phyloP scores from a whole-genome alignment of 2,797 vertebrate genomes.

The Helicolenus hilgendorfi region DNA sequence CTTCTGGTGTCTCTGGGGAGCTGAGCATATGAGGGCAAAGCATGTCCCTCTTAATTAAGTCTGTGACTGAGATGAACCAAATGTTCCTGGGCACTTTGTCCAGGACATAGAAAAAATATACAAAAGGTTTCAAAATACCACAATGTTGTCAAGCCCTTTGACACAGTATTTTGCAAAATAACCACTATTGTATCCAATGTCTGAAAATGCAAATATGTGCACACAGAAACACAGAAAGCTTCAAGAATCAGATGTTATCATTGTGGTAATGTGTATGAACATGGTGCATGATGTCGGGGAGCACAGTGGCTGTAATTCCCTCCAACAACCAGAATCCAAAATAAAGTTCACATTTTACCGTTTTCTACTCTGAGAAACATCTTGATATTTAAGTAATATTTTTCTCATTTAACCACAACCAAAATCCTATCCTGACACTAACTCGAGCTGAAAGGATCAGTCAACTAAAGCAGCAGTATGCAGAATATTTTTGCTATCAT shows the following conservation, averaged over 20 bases:
- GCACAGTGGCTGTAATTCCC: too few species aligned
- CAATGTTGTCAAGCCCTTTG: background rate
- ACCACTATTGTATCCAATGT: background rate
- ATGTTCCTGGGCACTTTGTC: background rate
- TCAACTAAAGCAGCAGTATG: background rate
- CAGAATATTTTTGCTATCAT: too few species aligned
- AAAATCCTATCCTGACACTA: background rate
- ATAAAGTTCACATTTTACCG: background rate
- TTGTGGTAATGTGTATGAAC: background rate
- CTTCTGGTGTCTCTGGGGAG: slow-evolving; percentile 35
- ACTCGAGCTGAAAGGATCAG: too few species aligned
- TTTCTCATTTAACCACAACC: background rate
- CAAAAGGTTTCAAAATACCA: background rate
- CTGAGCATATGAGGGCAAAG: background rate
- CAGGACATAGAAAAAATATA: background rate
- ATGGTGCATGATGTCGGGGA: background rate
- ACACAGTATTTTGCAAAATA: background rate
- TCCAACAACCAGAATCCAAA: background rate
- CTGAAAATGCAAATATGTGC: background rate
- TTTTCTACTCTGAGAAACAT: background rate
- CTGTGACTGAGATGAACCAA: background rate
- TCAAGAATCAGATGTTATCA: background rate
- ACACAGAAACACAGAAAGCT: background rate
- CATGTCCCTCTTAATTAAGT: background rate
- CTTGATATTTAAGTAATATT: background rate